Evolutionary conservation across 2,797 vertebrate species (phyloP).

Genomic region (Busarellus nigricollis): DNA sequence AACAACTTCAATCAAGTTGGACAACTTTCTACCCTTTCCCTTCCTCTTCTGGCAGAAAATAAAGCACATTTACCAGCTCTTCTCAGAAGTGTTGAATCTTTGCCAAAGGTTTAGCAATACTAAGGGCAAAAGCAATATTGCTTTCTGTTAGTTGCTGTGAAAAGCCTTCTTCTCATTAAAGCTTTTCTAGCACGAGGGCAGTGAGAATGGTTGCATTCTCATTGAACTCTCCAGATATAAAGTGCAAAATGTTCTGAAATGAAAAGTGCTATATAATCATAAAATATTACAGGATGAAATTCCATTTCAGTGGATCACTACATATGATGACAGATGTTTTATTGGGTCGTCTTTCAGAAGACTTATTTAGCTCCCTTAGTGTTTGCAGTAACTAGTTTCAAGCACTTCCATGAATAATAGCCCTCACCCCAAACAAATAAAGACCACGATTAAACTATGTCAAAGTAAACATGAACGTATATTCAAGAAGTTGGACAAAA

Average conservation of each 20-base stretch:
- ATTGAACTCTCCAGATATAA: neutral
- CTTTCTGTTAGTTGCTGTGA: neutral
- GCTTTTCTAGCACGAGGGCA: neutral
- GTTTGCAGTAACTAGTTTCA: neutral
- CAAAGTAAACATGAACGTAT: neutral
- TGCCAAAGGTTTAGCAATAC: neutral
- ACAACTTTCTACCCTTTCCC: neutral
- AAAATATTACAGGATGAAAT: neutral
- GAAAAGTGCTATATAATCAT: neutral
- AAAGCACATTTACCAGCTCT: neutral
- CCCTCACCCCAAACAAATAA: neutral
- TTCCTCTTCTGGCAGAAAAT: neutral
- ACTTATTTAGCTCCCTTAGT: neutral
- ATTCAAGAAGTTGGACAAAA: neutral
- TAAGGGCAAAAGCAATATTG: neutral
- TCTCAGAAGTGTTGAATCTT: neutral
- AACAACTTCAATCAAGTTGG: neutral
- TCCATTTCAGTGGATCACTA: neutral
- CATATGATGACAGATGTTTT: neutral
- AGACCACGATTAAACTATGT: neutral
- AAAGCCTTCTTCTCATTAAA: constrained; percentile 11
- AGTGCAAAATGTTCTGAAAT: neutral
- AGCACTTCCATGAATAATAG: neutral
- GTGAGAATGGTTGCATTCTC: neutral
- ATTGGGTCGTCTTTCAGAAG: neutral